A percentile compares a stretch with the other conserved stretches of the same genome.
phyloP scores from a whole-genome alignment of 2,888 invertebrate species.

The Chymomyza fuscimana region DNA sequence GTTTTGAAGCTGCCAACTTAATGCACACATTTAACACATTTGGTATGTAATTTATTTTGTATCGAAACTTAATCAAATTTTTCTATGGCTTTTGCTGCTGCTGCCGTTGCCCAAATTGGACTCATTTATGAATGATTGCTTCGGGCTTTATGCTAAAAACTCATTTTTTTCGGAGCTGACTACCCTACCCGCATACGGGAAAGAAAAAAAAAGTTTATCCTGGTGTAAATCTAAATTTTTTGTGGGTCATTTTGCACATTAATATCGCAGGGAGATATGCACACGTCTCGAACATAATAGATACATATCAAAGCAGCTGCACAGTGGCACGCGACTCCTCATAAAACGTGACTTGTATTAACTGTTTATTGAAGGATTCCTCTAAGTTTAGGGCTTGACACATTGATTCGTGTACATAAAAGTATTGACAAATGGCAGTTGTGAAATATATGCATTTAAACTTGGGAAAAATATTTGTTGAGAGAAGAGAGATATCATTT shows the following conservation, averaged over 20 bases:
- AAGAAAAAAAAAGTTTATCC: background rate
- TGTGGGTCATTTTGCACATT: constrained; percentile 39
- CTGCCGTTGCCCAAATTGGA: constrained; percentile 34
- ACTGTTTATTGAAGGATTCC: background rate
- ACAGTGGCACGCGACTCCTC: background rate
- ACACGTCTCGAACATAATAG: constrained; percentile 1
- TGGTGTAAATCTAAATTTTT: constrained; percentile 43
- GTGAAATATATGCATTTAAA: background rate
- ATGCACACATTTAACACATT: background rate
- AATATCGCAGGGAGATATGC: constrained; percentile 19
- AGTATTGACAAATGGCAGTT: background rate
- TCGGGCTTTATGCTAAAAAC: background rate
- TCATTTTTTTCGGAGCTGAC: constrained; percentile 13
- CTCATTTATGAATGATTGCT: constrained; percentile 41
- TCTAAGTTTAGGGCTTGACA: background rate
- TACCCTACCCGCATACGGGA: background rate
- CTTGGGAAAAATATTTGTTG: no score
- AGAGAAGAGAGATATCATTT: no score
- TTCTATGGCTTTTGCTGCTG: constrained; percentile 21
- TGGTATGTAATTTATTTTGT: background rate
- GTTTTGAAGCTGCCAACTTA: constrained; percentile 7
- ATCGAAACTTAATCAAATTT: constrained; percentile 12
- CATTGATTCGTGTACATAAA: background rate
- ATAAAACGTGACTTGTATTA: background rate
- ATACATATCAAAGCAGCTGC: background rate